Base-by-base conservation (phyloP, 2,888 invertebrate genomes). In the Corythucha ciliata region DNA sequence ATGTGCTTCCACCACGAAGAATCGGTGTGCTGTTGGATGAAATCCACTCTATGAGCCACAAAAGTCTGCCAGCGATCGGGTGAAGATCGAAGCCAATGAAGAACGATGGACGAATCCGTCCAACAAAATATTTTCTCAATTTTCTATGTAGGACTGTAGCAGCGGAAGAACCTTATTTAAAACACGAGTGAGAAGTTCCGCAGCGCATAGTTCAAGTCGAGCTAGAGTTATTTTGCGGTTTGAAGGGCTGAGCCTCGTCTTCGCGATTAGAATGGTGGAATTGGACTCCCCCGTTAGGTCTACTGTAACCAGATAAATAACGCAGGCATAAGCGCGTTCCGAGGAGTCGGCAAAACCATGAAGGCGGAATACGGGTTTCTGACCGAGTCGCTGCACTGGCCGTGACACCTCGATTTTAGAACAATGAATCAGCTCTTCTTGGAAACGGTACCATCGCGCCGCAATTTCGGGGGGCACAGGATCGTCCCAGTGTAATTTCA, bases 191-290 rank as follows among this genome's bases (percentile, higher is more conserved):
- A 52, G 18, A 12, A 48, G 44, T 22, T 20, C 25, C 0, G 45
- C 40, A 10, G 54, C 51, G 46, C 57, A 56, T 2, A 57, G 46
- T 44, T 58, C 57, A 5, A 59, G 32, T 14, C 52, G 45, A 2
- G 58, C 56, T 6, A 57, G 44, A 6, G 52, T 52, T n/a, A 50
- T 18, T 8, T 20, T 22, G 22, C 57, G 52, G 4, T 54, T 8
- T n/a, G n/a, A n/a, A 1, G 58, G 58, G 0, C 57, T 56, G 2
- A 58, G 53, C 25, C 42, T 53, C 1, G 51, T 47, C 33, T 56
- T 57, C 1, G 55, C 41, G 24, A 51, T 48, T 26, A 55, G 10
- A 4, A 51, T 24, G 6, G 21, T 8, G 1, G 34, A 42, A 2
- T 39, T 10, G 8, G 45, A 32, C 12, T 39, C 14, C n/a, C 41